Conservation (phyloP, 2,888 invertebrate genomes). For the Vannuccia rotundouncinata region DNA sequence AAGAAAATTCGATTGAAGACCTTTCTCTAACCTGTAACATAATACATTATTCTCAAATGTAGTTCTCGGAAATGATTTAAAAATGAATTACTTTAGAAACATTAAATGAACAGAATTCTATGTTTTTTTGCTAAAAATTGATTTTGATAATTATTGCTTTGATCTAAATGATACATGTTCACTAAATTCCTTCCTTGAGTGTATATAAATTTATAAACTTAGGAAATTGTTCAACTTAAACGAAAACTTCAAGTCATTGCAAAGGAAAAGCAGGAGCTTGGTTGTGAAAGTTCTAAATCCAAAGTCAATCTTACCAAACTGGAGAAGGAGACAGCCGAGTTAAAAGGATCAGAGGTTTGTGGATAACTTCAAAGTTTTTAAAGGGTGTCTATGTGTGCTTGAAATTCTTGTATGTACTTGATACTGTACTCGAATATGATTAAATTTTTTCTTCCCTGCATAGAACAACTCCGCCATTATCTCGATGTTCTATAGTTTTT, state of each 20-base stretch:
- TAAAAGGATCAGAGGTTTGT: background rate
- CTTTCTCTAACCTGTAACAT: background rate
- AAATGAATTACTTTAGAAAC: background rate
- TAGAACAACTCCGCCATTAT: too few species aligned
- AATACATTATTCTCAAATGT: background rate
- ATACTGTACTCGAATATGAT: too few species aligned
- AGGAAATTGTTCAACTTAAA: slow-evolving; percentile 14
- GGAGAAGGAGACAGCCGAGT: background rate
- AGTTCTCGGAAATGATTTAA: background rate
- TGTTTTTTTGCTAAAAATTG: too few species aligned
- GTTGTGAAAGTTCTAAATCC: background rate
- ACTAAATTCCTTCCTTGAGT: too few species aligned
- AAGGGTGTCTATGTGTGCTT: too few species aligned
- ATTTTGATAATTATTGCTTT: too few species aligned
- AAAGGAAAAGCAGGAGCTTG: background rate
- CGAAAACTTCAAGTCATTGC: background rate
- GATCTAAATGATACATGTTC: too few species aligned
- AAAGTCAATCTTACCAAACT: background rate
- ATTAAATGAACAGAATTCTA: background rate
- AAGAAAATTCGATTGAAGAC: background rate
- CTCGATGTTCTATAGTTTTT: too few species aligned
- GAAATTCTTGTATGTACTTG: too few species aligned
- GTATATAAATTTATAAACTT: background rate
- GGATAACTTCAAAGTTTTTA: too few species aligned
- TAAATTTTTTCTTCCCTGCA: too few species aligned